Evolutionary conservation across 2,888 invertebrate genomes (phyloP).

Genomic region (Bhutanitis thaidina): DNA sequence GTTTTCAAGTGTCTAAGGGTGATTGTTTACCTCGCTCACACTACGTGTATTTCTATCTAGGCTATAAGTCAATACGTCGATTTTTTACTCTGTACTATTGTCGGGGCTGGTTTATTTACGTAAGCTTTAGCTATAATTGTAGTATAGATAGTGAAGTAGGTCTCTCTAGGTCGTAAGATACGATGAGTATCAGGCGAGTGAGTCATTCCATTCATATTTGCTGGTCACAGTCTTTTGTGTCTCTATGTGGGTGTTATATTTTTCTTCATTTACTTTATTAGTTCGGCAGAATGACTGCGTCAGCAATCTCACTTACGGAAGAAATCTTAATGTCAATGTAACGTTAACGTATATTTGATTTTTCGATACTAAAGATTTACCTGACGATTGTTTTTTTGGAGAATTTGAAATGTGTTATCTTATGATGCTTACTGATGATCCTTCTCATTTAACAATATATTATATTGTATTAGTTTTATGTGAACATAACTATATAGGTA

Average conservation of each 20-base stretch:
- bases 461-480: no score
- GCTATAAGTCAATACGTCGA: background rate
- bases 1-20: background rate
- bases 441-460: no score
- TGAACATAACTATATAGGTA: no score
- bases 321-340: conserved; percentile 1
- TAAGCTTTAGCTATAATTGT: conserved; percentile 16
- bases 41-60: background rate
- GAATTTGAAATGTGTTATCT: no score
- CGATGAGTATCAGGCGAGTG: conserved; percentile 17
- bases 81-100: conserved; percentile 1
- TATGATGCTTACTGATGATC: no score
- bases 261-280: conserved; percentile 11
- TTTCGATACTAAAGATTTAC: background rate
- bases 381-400: no score
- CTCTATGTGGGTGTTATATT: conserved; percentile 17
- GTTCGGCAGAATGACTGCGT: conserved; percentile 5
- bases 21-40: conserved; percentile 1
- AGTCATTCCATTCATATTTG: conserved; percentile 22
- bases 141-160: conserved; percentile 14
- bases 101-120: conserved; percentile 5
- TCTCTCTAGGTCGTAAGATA: conserved; percentile 16
- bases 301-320: conserved; percentile 5
- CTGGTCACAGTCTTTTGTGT: conserved; percentile 20
- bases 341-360: background rate